Base-by-base conservation (phyloP, 2,797 vertebrate species). In the Helarctos malayanus region DNA sequence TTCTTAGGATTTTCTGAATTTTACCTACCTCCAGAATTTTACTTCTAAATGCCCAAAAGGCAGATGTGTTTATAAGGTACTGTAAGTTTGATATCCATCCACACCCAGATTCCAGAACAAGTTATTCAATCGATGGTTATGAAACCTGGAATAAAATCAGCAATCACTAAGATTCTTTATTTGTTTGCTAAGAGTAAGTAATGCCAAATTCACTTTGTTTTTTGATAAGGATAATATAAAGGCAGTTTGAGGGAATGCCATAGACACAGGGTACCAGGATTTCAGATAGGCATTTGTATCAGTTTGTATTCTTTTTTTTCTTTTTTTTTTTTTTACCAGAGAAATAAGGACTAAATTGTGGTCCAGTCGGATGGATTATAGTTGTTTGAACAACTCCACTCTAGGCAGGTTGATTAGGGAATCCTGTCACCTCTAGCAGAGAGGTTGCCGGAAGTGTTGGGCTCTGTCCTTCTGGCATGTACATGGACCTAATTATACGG, bases 1-100 rank as follows among this genome's bases (percentile, higher is more conserved):
- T 92, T 86, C n/a, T 83, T 78, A 79, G 27, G 49, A 25, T 79
- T 92, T 97, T 95, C n/a, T 71, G 82, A 86, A 89, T 91, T 86
- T 75, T 93, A 65, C n/a, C 63, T 25, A 2, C 49, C 35, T 73
- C 38, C 23, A 19, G 32, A 96, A 84, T 12, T 54, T 92, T 52
- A 89, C 61, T 21, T 80, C 52, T 56, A 68, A 96, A 68, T 47
- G 7, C 68, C 45, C 78, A 54, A 95, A 29, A 87, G 59, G 29
- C 32, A 92, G 41, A 82, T 83, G 41, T n/a, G 54, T 90, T 78
- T 68, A 75, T 54, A 27, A 93, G 79, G 13, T 84, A 15, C 35
- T 54, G 0, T 93, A 84, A 38, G 9, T 29, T 75, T 18, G 11
- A 41, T 79, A 75, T 75, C 59, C 59, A 87, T 83, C 13, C 23